These are phyloP conservation scores for Ophonus ardosiacus DNA, from an alignment of 2,888 invertebrate species.

Conservation along the genomic window DNA sequence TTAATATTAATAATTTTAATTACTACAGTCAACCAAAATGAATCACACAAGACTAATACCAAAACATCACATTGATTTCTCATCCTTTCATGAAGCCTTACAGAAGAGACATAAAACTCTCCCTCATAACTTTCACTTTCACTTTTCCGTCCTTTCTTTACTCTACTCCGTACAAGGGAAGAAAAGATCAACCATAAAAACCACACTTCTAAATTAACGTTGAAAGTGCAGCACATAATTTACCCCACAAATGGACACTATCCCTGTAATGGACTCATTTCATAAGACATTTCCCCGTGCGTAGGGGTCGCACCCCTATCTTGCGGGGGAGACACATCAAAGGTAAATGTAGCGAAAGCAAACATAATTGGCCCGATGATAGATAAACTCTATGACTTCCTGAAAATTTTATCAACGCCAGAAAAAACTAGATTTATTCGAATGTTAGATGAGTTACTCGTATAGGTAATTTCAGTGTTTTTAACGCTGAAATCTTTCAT, in stretches of 20 bases:
- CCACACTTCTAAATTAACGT: background rate
- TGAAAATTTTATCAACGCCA: background rate
- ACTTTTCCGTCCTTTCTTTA: background rate
- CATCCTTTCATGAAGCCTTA: background rate
- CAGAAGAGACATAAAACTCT: background rate
- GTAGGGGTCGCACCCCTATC: no score
- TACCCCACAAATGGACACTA: background rate
- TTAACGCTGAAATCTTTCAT: no score
- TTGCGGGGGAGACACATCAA: background rate
- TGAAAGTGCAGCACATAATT: background rate
- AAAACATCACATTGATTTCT: background rate
- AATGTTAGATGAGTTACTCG: no score
- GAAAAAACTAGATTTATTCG: background rate
- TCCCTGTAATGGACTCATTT: background rate
- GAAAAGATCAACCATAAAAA: background rate
- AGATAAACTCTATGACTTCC: background rate
- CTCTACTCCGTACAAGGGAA: background rate
- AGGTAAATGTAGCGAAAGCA: background rate
- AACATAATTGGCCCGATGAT: background rate
- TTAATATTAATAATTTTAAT: no score
- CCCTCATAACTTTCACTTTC: background rate
- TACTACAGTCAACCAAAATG: background rate
- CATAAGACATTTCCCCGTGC: background rate
- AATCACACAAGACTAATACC: background rate
- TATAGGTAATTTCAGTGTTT: no score